Evolutionary conservation across 2,888 invertebrate genomes (phyloP).

Genomic region (Brachyptera putata): DNA sequence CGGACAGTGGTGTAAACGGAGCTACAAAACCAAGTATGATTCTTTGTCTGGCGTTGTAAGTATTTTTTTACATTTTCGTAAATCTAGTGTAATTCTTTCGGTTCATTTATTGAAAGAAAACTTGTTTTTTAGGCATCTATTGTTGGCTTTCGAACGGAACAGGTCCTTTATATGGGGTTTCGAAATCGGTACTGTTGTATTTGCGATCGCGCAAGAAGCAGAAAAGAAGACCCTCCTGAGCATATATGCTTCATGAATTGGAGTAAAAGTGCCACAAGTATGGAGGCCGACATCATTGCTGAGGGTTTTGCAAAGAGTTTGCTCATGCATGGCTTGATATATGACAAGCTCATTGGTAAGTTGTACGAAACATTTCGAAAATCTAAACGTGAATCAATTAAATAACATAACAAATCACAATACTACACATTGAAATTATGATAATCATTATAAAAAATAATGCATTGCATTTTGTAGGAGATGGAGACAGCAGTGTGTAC

Average conservation of each 20-base stretch:
- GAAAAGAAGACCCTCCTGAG: background rate
- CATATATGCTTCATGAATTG: conserved; percentile 1
- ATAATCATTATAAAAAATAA: background rate
- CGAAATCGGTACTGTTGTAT: conserved; percentile 1
- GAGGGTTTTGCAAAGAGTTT: background rate
- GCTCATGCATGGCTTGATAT: background rate
- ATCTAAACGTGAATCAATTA: background rate
- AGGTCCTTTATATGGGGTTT: conserved; percentile 6
- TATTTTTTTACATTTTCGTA: background rate
- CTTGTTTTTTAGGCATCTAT: conserved; percentile 9
- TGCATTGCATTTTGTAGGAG: background rate
- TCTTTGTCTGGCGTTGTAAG: conserved; percentile 10
- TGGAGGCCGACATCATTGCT: conserved; percentile 10
- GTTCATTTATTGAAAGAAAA: no score
- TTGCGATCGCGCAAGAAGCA: background rate
- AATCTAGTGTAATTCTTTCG: no score
- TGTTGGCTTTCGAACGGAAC: background rate
- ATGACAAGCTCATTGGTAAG: conserved; percentile 4
- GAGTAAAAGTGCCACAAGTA: conserved; percentile 12
- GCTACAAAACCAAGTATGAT: conserved; percentile 15
- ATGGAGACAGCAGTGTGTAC: conserved; percentile 22
- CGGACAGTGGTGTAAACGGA: conserved; percentile 6
- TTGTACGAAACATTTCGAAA: background rate
- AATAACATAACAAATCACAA: background rate
- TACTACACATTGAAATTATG: background rate